These are phyloP conservation scores for Lepus timidus DNA, from an alignment of 2,113 vertebrate species.

Conservation along the genomic window DNA sequence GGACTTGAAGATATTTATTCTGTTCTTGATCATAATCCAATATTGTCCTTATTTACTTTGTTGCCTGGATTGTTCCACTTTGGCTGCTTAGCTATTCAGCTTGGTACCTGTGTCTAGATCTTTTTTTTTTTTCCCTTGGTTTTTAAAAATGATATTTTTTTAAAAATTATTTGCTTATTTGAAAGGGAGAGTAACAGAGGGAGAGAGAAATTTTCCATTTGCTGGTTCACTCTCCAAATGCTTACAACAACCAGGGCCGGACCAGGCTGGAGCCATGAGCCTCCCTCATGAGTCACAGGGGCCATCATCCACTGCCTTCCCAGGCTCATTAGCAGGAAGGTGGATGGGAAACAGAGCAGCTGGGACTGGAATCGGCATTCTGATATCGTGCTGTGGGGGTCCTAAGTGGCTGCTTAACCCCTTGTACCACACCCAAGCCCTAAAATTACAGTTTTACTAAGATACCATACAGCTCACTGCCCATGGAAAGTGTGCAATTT, in stretches of 20 bases:
- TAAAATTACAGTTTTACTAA: conserved; percentile 4
- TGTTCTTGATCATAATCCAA: conserved; percentile 45
- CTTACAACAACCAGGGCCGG: no score
- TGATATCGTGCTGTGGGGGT: no score
- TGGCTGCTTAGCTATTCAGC: neutral
- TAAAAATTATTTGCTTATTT: neutral
- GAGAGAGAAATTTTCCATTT: no score
- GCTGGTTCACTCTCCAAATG: no score
- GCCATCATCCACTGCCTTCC: no score
- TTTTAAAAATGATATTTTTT: neutral
- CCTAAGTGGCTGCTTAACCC: no score
- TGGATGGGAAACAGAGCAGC: no score
- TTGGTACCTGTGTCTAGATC: conserved; percentile 2
- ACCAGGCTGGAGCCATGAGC: no score
- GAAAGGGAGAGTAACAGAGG: no score
- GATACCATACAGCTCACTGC: neutral
- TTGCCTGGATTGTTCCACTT: conserved; percentile 48
- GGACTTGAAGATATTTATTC: conserved; percentile 58
- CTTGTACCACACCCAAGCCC: neutral
- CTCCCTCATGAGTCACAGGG: no score
- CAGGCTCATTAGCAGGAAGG: no score
- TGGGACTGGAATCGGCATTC: no score
- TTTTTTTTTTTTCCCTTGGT: neutral
- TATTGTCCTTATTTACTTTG: conserved; percentile 50
- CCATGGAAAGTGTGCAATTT: neutral